Evolutionary conservation across 2,888 invertebrate species (phyloP), one percentile per base, ranked within the genome.

Genomic region (Campopleginae sp.): DNA sequence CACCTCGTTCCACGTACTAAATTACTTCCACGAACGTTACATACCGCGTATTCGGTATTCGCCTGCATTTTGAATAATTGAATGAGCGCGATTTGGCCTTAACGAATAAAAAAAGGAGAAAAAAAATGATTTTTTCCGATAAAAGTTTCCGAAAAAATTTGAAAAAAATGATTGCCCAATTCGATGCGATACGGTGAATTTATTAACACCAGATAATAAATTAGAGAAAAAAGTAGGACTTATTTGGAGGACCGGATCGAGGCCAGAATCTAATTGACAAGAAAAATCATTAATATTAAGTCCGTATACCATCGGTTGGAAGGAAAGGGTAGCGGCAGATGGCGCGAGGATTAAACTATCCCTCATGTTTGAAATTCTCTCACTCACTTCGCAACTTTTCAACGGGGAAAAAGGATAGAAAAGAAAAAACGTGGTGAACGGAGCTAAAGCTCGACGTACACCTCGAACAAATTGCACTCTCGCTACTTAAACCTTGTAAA

Each of bases 391-490:
- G 33, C 14, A n/a, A 48, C 14, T 17, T 38, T 65, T 27, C 48
- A n/a, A 51, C 5, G 0, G 2, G n/a, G 0, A 23, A 54, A 31
- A 31, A 48, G 27, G 17, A 7, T 8, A 46, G n/a, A 51, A 17
- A 19, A 54, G 14, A 17, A 2, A 44, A 68, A 5, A 17, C 10
- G 14, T n/a, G 27, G 12, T n/a, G 65, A 31, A 72, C 19, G 72
- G 48, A 68, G 23, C 75, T 23, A 48, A 81, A 81, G 70, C 66
- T 75, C 68, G 68, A 75, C 70, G 58, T 61, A 63, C 58, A 75
- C 66, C 74, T 61, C 63, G 33, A 70, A 81, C 38, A 75, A 81
- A 76, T 70, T 81, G 68, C 75, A 68, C 68, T 81, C 74, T 61
- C 68, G 75, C 77, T 75, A 33, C 80, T 81, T 61, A 19, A 66